Evolutionary conservation across 2,113 vertebrate genomes (phyloP).

Genomic region (Melanotaenia duboulayi): DNA sequence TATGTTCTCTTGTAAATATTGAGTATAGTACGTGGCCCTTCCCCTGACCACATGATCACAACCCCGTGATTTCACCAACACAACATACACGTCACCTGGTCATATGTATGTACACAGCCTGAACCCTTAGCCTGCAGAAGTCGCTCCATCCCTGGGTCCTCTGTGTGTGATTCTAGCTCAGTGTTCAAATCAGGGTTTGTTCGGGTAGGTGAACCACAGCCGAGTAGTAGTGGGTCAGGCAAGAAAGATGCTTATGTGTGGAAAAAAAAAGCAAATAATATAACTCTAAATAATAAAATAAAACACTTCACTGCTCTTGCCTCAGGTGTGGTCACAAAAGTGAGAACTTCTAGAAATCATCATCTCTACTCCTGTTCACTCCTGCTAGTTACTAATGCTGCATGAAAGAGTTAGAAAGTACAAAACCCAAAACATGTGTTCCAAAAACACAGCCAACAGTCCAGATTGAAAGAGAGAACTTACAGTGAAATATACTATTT

Average conservation of each 20-base stretch:
- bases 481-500: background rate
- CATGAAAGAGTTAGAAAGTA: background rate
- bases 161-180: slow-evolving; percentile 41
- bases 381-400: background rate
- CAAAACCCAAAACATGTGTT: background rate
- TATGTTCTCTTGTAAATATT: slow-evolving; percentile 79
- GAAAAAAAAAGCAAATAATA: background rate
- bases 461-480: background rate
- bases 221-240: slow-evolving; percentile 13
- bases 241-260: background rate
- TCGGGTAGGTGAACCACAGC: slow-evolving; percentile 23
- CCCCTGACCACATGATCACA: background rate
- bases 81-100: slow-evolving; percentile 43
- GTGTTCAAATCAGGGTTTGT: slow-evolving; percentile 37
- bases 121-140: slow-evolving; percentile 48
- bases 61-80: slow-evolving; percentile 35
- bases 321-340: background rate
- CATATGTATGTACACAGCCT: slow-evolving; percentile 46
- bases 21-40: slow-evolving; percentile 65
- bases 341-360: background rate
- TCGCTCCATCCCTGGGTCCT: slow-evolving; percentile 14
- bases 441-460: too few relatives aligned
- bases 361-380: background rate
- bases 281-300: background rate
- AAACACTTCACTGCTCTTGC: background rate